These are phyloP conservation scores for Peromyscus californicus DNA, from an alignment of 2,113 vertebrate species.

Conservation along the genomic window DNA sequence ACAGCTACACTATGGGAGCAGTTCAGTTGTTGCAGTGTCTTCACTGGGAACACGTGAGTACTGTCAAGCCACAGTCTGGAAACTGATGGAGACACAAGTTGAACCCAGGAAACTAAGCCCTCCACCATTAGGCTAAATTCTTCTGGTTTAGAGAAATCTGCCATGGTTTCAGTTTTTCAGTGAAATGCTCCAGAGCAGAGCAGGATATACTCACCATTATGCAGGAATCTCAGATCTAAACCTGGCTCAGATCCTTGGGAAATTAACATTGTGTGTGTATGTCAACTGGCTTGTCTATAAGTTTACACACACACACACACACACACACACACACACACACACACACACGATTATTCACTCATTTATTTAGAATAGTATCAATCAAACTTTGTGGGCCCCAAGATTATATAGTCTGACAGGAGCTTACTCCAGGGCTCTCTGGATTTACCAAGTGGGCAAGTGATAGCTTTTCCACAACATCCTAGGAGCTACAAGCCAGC, in stretches of 20 bases:
- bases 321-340: background rate
- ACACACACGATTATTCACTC: background rate
- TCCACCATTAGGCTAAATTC: background rate
- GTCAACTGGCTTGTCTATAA: background rate
- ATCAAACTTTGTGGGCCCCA: background rate
- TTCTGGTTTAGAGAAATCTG: background rate
- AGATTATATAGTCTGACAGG: background rate
- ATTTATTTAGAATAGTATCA: background rate
- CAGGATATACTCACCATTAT: background rate
- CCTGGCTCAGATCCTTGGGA: constrained; percentile 1
- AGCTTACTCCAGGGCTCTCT: background rate
- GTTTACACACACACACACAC: background rate
- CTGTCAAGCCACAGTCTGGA: background rate
- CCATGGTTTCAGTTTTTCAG: constrained; percentile 3
- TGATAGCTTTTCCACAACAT: background rate
- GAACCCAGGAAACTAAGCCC: background rate
- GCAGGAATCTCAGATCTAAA: background rate
- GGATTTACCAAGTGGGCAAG: background rate
- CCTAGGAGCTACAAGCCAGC: background rate
- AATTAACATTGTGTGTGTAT: background rate
- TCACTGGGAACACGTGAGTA: background rate
- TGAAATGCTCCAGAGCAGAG: constrained; percentile 23
- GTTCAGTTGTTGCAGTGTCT: background rate
- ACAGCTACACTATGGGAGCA: background rate
- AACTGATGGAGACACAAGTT: background rate